Evolutionary conservation across 2,888 invertebrate genomes (phyloP).

Genomic region (Eupithecia tripunctaria): DNA sequence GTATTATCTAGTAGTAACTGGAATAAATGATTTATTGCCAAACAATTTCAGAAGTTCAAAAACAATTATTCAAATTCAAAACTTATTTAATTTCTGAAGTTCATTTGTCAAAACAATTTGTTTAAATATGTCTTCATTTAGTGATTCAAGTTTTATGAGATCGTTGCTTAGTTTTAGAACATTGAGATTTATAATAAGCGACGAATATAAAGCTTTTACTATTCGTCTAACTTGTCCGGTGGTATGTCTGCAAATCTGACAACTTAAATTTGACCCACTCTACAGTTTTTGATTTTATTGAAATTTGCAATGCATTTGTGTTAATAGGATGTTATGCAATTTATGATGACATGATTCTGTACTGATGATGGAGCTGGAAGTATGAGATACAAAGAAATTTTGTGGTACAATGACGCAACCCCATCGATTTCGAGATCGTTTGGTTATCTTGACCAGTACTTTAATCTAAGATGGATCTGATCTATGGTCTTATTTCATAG

Average conservation of each 20-base stretch:
- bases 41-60: constrained; percentile 12
- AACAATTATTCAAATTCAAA: constrained; percentile 44
- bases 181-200: too few species aligned
- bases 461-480: not conserved
- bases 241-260: not conserved
- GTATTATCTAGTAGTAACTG: not conserved
- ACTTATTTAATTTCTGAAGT: constrained; percentile 66
- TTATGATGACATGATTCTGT: not conserved
- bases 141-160: not conserved
- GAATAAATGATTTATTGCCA: constrained; percentile 16
- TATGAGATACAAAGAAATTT: not conserved
- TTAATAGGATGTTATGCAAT: not conserved
- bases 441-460: not conserved
- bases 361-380: not conserved
- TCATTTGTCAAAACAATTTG: constrained; percentile 63
- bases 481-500: too few species aligned
- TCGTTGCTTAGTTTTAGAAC: not conserved
- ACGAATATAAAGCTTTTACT: too few species aligned
- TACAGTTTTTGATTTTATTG: not conserved
- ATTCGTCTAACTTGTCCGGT: not conserved
- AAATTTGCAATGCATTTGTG: not conserved
- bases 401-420: not conserved
- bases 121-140: constrained; percentile 17
- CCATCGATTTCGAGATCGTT: not conserved
- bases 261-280: not conserved